Percentiles rank a stretch among this genome's conserved stretches.
Evolutionary conservation across 2,888 invertebrate genomes (phyloP).

Genomic region (Pharmacophagus antenor): DNA sequence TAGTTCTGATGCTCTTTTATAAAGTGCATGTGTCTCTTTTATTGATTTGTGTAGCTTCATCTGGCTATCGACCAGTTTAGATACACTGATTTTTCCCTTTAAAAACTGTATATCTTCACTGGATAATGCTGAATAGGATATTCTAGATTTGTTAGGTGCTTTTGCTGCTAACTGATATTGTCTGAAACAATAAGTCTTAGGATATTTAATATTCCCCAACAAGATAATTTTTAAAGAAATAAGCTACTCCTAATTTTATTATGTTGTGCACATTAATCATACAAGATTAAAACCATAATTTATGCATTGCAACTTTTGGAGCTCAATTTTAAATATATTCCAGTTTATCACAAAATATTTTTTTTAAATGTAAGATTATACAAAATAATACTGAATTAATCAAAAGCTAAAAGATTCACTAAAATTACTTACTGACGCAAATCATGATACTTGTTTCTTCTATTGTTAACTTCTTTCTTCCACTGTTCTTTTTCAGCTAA

Average conservation of each 20-base stretch:
- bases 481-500: slow-evolving; percentile 66
- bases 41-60: slow-evolving; percentile 58
- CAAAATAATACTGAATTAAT: no score
- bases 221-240: background rate
- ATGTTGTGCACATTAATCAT: no score
- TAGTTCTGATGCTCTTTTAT: slow-evolving; percentile 49
- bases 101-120: slow-evolving; percentile 71
- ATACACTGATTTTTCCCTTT: slow-evolving; percentile 62
- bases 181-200: slow-evolving; percentile 44
- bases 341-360: no score
- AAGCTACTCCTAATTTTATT: no score
- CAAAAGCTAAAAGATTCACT: background rate
- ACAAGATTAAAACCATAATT: no score
- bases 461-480: slow-evolving; percentile 65
- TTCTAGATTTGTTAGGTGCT: slow-evolving; percentile 52
- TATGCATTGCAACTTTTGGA: no score
- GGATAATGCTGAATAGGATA: slow-evolving; percentile 60
- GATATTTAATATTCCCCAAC: background rate
- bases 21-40: slow-evolving; percentile 51
- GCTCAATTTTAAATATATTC: no score
- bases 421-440: slow-evolving; percentile 59
- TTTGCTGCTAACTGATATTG: slow-evolving; percentile 61
- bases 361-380: no score
- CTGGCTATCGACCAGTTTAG: slow-evolving; percentile 61
- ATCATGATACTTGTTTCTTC: slow-evolving; percentile 65